Base-by-base conservation (phyloP, 2,888 invertebrate species). In the Epiblema foenella region DNA sequence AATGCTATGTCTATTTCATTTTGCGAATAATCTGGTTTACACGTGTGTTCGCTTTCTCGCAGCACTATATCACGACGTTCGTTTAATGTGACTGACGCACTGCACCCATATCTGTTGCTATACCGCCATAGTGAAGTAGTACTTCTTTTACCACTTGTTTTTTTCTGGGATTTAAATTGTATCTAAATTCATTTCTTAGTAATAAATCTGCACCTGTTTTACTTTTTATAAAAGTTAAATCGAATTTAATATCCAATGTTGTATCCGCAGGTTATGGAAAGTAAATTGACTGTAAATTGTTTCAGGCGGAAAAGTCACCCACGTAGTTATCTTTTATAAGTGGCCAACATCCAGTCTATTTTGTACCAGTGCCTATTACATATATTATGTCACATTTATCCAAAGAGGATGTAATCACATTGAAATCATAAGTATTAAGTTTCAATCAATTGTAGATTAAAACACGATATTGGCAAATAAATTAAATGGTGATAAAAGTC, bases 1-100 rank as follows among this genome's bases (percentile, higher is more conserved):
- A 57, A 57, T 57, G 57, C 57, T n/a, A 56, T 56, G 56, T 56
- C 56, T 12, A 56, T 29, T 56, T 15, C 56, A 56, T 29, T 56
- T 56, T 15, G n/a, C 15, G 56, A 29, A 24, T 56, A n/a, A 33
- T 56, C 56, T 4, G 56, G 56, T 29, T 56, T 11, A 17, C 57
- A 57, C 2, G n/a, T 37, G 9, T 57, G 57, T 17, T 56, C 0
- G 56, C 33, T 57, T 37, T 57, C 37, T 33, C 57, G 37, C 3
- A 57, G 17, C n/a, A 57, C 57, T 57, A 33, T 18, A 57, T 57
- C 37, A 33, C 57, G 57, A 10, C 11, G 18, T 17, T 57, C 57
- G 11, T 57, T 37, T 33, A 57, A 17, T n/a, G 37, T 57, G 10
- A 37, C 33, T 18, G 57, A 42, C 12, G 59, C 57, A 57, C 57